These are phyloP conservation scores for Trichosurus vulpecula DNA, from an alignment of 2,797 vertebrate genomes.

Conservation along the genomic window DNA sequence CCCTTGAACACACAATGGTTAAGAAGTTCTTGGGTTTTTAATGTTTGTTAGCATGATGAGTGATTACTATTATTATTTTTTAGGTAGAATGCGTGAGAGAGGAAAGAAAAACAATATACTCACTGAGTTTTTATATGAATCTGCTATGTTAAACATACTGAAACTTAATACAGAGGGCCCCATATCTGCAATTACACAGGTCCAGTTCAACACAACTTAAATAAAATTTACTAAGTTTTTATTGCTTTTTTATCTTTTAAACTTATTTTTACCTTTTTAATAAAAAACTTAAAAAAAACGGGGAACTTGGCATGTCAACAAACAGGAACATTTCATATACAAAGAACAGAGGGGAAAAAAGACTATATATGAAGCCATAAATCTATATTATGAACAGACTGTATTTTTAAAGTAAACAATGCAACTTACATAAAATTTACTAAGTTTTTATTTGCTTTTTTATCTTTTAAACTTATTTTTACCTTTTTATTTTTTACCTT, in stretches of 20 bases:
- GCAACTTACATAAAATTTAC: neutral
- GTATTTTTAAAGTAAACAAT: no score
- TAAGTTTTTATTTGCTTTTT: neutral
- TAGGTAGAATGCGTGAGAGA: neutral
- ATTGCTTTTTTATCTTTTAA: neutral
- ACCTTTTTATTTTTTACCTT: no score
- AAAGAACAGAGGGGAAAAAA: neutral
- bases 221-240: neutral
- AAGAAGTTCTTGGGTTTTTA: neutral
- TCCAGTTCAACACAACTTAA: neutral
- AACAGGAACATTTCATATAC: neutral
- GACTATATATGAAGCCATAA: neutral
- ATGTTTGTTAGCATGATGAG: neutral
- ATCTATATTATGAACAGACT: neutral
- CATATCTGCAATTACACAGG: neutral
- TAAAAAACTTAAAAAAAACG: neutral
- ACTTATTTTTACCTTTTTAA: neutral
- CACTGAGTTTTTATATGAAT: neutral
- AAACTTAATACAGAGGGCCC: neutral
- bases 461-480: neutral
- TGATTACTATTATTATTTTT: neutral
- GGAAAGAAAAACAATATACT: neutral
- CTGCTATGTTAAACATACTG: neutral
- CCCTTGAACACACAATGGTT: neutral
- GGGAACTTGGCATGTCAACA: neutral